These are phyloP conservation scores for Bagarius yarrelli DNA, from an alignment of 2,113 vertebrate species.

Conservation along the genomic window DNA sequence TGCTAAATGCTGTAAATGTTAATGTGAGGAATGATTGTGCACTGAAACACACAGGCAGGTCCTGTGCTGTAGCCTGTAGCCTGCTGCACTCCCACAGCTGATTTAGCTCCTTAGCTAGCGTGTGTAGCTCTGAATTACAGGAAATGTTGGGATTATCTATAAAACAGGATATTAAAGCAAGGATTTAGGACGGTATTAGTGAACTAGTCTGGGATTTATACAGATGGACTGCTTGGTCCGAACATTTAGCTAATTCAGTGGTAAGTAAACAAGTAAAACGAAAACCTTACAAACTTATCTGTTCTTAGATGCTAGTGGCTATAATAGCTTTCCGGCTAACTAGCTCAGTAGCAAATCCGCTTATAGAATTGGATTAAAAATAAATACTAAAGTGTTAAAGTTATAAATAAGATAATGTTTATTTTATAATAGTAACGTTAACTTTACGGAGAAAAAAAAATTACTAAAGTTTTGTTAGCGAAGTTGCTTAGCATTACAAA, in stretches of 20 bases:
- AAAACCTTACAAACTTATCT: not conserved
- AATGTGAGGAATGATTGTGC: not conserved
- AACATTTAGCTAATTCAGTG: conserved; percentile 33
- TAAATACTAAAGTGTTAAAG: too few relatives aligned
- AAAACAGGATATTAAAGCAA: not conserved
- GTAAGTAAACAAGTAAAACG: conserved; percentile 9
- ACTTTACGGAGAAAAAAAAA: too few relatives aligned
- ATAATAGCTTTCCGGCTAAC: not conserved
- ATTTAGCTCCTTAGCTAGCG: not conserved
- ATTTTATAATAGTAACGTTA: too few relatives aligned
- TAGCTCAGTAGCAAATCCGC: not conserved
- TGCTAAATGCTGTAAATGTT: too few relatives aligned
- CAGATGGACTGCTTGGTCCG: conserved; percentile 15
- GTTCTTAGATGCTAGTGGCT: not conserved
- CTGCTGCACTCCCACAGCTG: not conserved
- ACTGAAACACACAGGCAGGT: not conserved
- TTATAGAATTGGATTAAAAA: not conserved
- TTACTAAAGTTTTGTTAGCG: not conserved
- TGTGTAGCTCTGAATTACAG: too few relatives aligned
- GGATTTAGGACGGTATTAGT: not conserved
- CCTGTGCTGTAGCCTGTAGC: not conserved
- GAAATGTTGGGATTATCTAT: not conserved
- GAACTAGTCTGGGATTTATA: not conserved
- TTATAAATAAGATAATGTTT: too few relatives aligned
- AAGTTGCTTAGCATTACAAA: not conserved